These are phyloP conservation scores for Erpetoichthys calabaricus DNA, from an alignment of 2,797 vertebrate genomes.

Conservation along the genomic window DNA sequence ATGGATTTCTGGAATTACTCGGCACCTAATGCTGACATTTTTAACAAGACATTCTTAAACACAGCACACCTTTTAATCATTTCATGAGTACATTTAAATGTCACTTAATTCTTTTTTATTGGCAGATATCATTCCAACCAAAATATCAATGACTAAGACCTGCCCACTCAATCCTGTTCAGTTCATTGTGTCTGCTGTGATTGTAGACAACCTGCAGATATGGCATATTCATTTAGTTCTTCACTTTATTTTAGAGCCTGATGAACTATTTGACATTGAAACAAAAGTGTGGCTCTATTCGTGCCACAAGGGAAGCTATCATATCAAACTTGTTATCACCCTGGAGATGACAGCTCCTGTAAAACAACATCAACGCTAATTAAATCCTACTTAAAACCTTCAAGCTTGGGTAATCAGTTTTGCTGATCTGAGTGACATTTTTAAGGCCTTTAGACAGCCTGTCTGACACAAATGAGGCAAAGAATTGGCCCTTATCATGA, in stretches of 20 bases:
- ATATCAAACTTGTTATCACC: constrained; percentile 1
- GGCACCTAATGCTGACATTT: too few relatives aligned
- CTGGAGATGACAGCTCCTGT: constrained; percentile 1
- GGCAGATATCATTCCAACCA: too few relatives aligned
- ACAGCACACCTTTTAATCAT: too few relatives aligned
- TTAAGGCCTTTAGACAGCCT: not conserved
- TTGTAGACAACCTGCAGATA: not conserved
- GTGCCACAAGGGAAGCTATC: constrained; percentile 2
- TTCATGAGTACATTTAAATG: too few relatives aligned
- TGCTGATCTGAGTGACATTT: constrained; percentile 2
- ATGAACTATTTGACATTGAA: constrained; percentile 3
- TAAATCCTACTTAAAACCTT: constrained; percentile 27
- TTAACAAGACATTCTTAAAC: too few relatives aligned
- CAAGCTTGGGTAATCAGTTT: constrained; percentile 1
- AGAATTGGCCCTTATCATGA: not conserved
- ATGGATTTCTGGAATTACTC: too few relatives aligned
- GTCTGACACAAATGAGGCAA: not conserved
- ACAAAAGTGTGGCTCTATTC: not conserved
- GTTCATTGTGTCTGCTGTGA: too few relatives aligned
- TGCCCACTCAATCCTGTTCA: too few relatives aligned
- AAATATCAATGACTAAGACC: too few relatives aligned
- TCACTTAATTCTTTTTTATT: too few relatives aligned
- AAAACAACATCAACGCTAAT: constrained; percentile 27
- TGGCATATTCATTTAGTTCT: constrained; percentile 1
- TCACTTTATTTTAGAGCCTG: not conserved